phyloP scores from a whole-genome alignment of 2,797 vertebrate genomes.

The Galagoides demidoff region DNA sequence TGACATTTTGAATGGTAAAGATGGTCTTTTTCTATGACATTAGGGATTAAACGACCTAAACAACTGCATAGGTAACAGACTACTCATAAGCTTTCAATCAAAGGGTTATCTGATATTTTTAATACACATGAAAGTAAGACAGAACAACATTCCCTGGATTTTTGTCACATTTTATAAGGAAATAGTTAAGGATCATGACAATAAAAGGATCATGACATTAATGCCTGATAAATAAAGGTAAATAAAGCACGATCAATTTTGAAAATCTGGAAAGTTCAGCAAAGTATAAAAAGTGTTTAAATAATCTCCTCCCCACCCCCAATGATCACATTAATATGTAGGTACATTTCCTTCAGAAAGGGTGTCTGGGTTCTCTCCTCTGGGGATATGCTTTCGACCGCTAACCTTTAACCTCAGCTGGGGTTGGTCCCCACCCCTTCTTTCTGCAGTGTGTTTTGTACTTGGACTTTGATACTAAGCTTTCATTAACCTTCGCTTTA shows the following conservation, averaged over 20 bases:
- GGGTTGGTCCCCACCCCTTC: background rate
- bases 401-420: constrained; percentile 74
- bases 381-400: background rate
- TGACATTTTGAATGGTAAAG: background rate
- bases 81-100: background rate
- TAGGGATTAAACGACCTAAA: background rate
- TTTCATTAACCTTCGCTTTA: constrained; percentile 66
- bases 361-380: background rate
- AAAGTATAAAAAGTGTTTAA: constrained; percentile 46
- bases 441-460: background rate
- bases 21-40: background rate
- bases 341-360: background rate
- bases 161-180: constrained; percentile 18
- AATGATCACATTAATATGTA: constrained; percentile 44
- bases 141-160: background rate
- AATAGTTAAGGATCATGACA: background rate
- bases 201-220: constrained; percentile 26
- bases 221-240: background rate
- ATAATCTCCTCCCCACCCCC: background rate
- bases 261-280: constrained; percentile 80
- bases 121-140: background rate
- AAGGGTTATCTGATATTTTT: background rate
- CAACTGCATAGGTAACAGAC: background rate
- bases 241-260: constrained; percentile 38
- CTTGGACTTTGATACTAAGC: constrained; percentile 60